phyloP scores from a whole-genome alignment of 30 jellyfish, hydroid and myxozoan genomes.

The Nemopilema nomurai region DNA sequence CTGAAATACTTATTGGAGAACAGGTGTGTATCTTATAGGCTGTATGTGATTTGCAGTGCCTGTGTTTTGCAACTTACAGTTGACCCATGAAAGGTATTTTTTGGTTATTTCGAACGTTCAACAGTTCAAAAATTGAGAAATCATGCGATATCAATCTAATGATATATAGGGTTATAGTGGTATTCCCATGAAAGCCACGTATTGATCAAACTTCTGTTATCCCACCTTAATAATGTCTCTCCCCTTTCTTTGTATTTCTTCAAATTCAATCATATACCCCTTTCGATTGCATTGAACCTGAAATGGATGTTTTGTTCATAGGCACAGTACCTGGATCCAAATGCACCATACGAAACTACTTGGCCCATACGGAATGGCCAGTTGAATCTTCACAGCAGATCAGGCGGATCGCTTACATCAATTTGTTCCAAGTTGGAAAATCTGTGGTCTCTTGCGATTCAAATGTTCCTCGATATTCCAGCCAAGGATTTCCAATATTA shows the following conservation, averaged over 20 bases:
- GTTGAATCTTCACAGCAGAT: slow-evolving; percentile 79
- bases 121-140: neutral
- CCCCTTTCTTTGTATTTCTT: too few species aligned
- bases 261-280: neutral
- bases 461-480: slow-evolving; percentile 89
- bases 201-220: too few species aligned
- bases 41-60: too few species aligned
- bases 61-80: too few species aligned
- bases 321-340: slow-evolving; percentile 93
- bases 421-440: slow-evolving; percentile 82
- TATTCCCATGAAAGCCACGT: too few species aligned
- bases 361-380: slow-evolving; percentile 94
- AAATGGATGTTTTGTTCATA: neutral
- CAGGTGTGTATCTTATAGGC: slow-evolving; percentile 79
- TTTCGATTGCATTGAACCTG: neutral
- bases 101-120: neutral
- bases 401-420: slow-evolving; percentile 89
- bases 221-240: too few species aligned
- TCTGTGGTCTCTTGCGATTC: slow-evolving; percentile 94
- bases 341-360: slow-evolving; percentile 80
- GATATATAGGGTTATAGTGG: neutral
- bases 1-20: slow-evolving; percentile 89
- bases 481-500: slow-evolving; percentile 84
- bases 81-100: too few species aligned
- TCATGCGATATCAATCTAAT: neutral